Base-by-base conservation (phyloP, 64 coral and sea anemone genomes). In the Porites australiensis region DNA sequence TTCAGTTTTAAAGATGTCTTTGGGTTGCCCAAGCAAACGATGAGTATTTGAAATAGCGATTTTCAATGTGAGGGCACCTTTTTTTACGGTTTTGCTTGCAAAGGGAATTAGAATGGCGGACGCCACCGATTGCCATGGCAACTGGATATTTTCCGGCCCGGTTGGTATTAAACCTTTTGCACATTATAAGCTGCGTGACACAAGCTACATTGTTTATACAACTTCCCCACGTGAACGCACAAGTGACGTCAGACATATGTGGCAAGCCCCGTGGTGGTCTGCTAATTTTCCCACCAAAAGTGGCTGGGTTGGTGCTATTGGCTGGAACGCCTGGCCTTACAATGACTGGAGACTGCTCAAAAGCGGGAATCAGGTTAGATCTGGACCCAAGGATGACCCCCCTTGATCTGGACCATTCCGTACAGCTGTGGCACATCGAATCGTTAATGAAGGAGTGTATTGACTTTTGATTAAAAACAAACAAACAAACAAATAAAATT, bases 301-400 rank as follows among this genome's bases (percentile, higher is more conserved):
- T 54, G 70, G 57, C 3, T 93, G 95, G 95, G 85, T 93, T 53
- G 95, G 95, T 13, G 72, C 87, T 46, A 57, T 93, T 58, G 95
- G 95, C 4, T 96, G 95, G 95, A 96, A 96, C 60, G 82, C 89
- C 11, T 96, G 95, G 95, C 94, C 95, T 2, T 93, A 96, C 74
- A 96, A 96, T 87, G 95, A 96, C 80, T 96, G 81, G 91, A 50
- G 88, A 7, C 64, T 90, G 10, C 50, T 96, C 11, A 93, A 87
- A 71, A 96, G 82, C 74, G 86, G 57, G 13, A 71, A 93, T 44
- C 95, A 96, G 49, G 93, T 96, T 13, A 77, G 72, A 50, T 6
- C 44, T 14, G 91, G 95, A 6, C 87, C 87, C n/a, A n/a, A n/a
- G n/a, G n/a, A n/a, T n/a, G n/a, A n/a, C n/a, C n/a, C n/a, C n/a